These are phyloP conservation scores for Tursiops truncatus DNA, from an alignment of 2,113 vertebrate genomes.

Conservation along the genomic window DNA sequence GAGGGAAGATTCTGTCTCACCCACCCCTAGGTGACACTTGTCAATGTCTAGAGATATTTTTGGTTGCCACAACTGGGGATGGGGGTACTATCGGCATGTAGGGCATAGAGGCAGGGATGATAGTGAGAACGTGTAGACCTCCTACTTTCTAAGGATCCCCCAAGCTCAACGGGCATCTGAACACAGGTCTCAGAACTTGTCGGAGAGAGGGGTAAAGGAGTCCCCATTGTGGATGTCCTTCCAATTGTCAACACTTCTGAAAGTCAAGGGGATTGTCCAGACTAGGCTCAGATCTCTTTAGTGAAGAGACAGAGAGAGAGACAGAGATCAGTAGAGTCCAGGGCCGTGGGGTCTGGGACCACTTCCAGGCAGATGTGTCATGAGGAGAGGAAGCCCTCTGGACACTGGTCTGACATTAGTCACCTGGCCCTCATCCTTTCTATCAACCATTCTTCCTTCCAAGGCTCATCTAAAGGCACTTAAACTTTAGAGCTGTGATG, in stretches of 20 bases:
- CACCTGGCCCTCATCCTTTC: neutral
- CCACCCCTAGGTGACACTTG: neutral
- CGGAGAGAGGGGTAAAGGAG: accelerated
- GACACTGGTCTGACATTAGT: neutral
- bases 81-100: neutral
- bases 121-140: neutral
- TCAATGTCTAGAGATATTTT: neutral
- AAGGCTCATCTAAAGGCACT: neutral
- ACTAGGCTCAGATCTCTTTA: neutral
- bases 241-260: neutral
- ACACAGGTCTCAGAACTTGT: neutral
- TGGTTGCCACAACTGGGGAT: neutral
- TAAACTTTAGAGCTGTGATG: neutral
- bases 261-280: neutral
- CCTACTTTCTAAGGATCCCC: neutral
- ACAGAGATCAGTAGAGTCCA: neutral
- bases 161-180: neutral
- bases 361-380: neutral
- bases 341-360: accelerated
- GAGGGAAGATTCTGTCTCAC: neutral
- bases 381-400: neutral
- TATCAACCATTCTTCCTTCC: neutral
- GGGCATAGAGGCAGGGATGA: neutral
- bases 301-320: too few species aligned
- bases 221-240: neutral